A percentile compares a stretch with the other conserved stretches of the same genome.
Conservation (phyloP, 2,888 invertebrate genomes). For the Oscheius sp. region DNA sequence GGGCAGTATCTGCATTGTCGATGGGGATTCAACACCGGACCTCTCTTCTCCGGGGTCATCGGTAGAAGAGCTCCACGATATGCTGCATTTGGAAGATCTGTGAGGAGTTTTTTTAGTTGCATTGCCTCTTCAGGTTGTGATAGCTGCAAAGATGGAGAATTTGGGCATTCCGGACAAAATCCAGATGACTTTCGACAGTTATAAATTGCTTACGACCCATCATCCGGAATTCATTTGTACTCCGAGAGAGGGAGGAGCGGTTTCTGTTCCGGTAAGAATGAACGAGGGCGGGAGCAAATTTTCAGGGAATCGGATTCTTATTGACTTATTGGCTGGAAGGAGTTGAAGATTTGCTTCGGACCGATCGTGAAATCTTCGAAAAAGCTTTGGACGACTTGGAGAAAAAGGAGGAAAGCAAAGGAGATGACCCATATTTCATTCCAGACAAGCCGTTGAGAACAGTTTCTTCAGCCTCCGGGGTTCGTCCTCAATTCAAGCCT, state of each 20-base stretch:
- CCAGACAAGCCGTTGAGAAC: conserved; percentile 11
- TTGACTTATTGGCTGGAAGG: conserved; percentile 67
- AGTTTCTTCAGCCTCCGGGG: background rate
- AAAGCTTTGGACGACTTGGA: conserved; percentile 16
- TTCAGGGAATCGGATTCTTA: conserved; percentile 60
- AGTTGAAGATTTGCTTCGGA: conserved; percentile 36
- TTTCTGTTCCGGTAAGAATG: conserved; percentile 41
- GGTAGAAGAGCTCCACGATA: conserved; percentile 67
- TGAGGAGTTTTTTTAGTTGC: no score
- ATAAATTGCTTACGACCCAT: conserved; percentile 56
- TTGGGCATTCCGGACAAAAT: conserved; percentile 63
- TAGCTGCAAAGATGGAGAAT: conserved; percentile 69
- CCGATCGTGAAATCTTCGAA: conserved; percentile 15
- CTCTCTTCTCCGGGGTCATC: conserved; percentile 68
- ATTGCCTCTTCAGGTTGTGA: conserved; percentile 57
- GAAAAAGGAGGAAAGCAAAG: conserved; percentile 15
- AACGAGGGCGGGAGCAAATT: no score
- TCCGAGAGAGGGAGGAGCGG: conserved; percentile 50
- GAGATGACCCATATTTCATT: conserved; percentile 11
- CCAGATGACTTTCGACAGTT: conserved; percentile 62
- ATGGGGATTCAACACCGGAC: conserved; percentile 67
- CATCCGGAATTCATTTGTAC: conserved; percentile 59
- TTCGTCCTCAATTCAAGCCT: background rate
- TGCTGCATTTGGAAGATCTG: conserved; percentile 67
- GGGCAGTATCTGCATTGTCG: conserved; percentile 65